These are phyloP conservation scores for Neolamprologus devosi DNA, from an alignment of 2,113 vertebrate species.

Conservation along the genomic window DNA sequence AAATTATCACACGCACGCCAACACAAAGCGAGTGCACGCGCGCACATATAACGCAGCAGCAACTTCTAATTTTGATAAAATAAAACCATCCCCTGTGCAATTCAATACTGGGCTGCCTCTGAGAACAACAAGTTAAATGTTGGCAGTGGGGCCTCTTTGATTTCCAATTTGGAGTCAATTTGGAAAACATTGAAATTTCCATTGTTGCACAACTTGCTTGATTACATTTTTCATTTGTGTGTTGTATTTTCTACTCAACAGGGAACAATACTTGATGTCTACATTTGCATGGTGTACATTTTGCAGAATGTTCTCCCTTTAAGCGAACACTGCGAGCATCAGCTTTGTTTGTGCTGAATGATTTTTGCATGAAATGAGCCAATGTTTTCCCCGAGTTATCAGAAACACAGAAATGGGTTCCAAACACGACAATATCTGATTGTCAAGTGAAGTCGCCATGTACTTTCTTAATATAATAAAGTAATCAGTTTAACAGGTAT, in stretches of 20 bases:
- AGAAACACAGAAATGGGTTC: neutral
- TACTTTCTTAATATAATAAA: neutral
- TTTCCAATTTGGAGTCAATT: constrained; percentile 44
- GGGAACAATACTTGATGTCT: constrained; percentile 43
- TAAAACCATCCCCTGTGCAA: neutral
- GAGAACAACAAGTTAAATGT: constrained; percentile 3
- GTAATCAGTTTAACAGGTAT: neutral
- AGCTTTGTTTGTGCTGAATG: neutral
- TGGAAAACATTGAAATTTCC: constrained; percentile 33
- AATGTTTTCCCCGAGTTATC: neutral
- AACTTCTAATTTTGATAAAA: neutral
- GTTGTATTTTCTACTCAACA: constrained; percentile 17
- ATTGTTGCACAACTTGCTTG: constrained; percentile 34
- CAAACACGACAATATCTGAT: neutral
- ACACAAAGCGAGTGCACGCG: neutral
- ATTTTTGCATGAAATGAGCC: neutral
- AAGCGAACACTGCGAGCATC: neutral
- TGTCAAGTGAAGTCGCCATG: neutral
- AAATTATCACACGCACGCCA: neutral
- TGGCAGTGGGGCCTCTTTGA: constrained; percentile 9
- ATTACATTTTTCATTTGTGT: constrained; percentile 42
- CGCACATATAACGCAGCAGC: neutral
- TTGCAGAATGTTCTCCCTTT: neutral
- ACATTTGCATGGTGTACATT: constrained; percentile 22
- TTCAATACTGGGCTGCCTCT: neutral